These are phyloP conservation scores for Piprites chloris DNA, from an alignment of 2,113 vertebrate species.

Conservation along the genomic window DNA sequence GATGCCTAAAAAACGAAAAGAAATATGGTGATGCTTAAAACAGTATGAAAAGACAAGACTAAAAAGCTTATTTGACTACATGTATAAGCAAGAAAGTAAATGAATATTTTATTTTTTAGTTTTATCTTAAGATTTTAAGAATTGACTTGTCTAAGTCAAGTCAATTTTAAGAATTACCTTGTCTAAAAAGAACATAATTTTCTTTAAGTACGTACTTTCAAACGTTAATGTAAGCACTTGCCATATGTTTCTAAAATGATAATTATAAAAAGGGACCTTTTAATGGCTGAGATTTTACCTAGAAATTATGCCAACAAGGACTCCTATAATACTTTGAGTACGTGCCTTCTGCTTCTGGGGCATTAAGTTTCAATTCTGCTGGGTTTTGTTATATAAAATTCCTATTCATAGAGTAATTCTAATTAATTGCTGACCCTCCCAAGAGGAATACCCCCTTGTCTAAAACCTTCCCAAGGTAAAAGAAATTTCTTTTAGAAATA, in stretches of 20 bases:
- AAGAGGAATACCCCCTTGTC: neutral
- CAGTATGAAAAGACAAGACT: neutral
- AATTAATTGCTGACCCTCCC: constrained; percentile 25
- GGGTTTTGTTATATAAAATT: constrained; percentile 13
- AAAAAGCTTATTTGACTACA: neutral
- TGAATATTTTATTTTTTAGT: neutral
- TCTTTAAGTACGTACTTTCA: neutral
- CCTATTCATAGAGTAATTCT: neutral
- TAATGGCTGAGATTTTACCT: neutral
- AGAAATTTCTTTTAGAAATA: neutral
- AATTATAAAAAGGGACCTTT: neutral
- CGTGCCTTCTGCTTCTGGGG: neutral
- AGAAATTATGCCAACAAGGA: neutral
- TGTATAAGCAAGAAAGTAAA: neutral
- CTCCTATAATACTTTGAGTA: neutral
- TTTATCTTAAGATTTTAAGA: neutral
- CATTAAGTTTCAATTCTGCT: neutral
- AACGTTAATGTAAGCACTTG: neutral
- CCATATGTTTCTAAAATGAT: neutral
- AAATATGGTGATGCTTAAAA: neutral
- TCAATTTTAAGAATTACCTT: neutral
- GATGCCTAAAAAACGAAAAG: neutral
- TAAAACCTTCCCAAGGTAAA: neutral
- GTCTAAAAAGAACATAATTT: neutral
- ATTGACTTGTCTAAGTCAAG: neutral